Evolutionary conservation across 2,888 invertebrate genomes (phyloP).

Genomic region (Parelbella ahira): DNA sequence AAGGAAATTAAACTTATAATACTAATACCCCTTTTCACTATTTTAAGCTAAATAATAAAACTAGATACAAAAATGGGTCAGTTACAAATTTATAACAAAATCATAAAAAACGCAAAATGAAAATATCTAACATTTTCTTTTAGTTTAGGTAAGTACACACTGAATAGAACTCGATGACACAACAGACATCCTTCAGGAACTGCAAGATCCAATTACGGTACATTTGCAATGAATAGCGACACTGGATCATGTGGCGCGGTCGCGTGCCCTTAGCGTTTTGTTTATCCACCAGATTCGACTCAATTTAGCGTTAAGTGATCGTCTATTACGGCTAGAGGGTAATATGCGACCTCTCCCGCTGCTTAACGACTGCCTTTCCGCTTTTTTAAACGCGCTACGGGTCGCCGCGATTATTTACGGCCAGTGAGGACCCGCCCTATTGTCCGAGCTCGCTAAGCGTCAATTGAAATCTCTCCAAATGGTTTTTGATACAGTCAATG

Average conservation of each 20-base stretch:
- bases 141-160: no score
- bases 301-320: conserved; percentile 71
- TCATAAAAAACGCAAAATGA: no score
- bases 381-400: conserved; percentile 60
- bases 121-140: no score
- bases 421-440: conserved; percentile 51
- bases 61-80: no score
- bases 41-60: no score
- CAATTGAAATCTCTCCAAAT: conserved; percentile 63
- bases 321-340: conserved; percentile 48
- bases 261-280: conserved; percentile 66
- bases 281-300: conserved; percentile 65
- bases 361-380: conserved; percentile 49
- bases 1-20: no score
- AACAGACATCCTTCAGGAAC: conserved; percentile 41
- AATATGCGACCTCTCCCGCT: conserved; percentile 45
- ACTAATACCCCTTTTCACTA: no score
- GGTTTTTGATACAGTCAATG: conserved; percentile 28
- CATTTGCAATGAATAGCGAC: conserved; percentile 63
- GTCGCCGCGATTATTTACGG: conserved; percentile 56
- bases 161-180: no score
- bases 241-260: conserved; percentile 45
- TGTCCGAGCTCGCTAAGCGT: conserved; percentile 38
- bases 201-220: conserved; percentile 72
- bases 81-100: no score